Evolutionary conservation across 2,888 invertebrate species (phyloP).

Genomic region (Dolichomitus sp.): DNA sequence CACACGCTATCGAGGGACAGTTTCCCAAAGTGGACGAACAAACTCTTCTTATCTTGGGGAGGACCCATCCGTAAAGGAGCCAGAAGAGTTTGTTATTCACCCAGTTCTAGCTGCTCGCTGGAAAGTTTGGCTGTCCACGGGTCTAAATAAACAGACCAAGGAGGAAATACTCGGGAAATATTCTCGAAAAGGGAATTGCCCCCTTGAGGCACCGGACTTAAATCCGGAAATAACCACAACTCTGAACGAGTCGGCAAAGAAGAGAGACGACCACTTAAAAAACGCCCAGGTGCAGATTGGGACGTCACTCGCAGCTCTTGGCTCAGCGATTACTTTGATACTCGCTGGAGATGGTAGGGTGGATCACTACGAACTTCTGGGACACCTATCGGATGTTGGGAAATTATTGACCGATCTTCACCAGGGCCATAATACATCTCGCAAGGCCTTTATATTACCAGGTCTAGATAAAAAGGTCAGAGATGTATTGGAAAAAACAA

Average conservation of each 20-base stretch:
- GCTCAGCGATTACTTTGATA: constrained; percentile 10
- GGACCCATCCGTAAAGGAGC: constrained; percentile 37
- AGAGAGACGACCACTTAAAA: constrained; percentile 16
- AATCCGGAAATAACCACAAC: constrained; percentile 24
- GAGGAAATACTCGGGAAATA: constrained; percentile 54
- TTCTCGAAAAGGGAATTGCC: constrained; percentile 56
- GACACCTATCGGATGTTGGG: constrained; percentile 16
- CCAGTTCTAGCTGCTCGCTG: constrained; percentile 47
- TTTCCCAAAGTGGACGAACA: constrained; percentile 50
- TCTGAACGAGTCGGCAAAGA: constrained; percentile 10
- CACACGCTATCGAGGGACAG: no score
- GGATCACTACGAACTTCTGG: constrained; percentile 15
- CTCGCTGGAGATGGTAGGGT: constrained; percentile 1
- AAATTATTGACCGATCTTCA: constrained; percentile 32
- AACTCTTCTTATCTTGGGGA: constrained; percentile 42
- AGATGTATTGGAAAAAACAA: constrained; percentile 25
- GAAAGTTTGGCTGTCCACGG: constrained; percentile 28
- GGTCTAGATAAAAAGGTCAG: constrained; percentile 26
- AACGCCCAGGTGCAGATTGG: constrained; percentile 1
- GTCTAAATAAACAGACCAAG: constrained; percentile 52
- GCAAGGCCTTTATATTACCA: constrained; percentile 44
- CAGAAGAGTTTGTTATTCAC: constrained; percentile 49
- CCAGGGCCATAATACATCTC: constrained; percentile 7
- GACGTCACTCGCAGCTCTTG: background rate
- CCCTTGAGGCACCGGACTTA: constrained; percentile 11